Conservation (phyloP, 2,797 vertebrate genomes). For the Crocidura indochinensis region DNA sequence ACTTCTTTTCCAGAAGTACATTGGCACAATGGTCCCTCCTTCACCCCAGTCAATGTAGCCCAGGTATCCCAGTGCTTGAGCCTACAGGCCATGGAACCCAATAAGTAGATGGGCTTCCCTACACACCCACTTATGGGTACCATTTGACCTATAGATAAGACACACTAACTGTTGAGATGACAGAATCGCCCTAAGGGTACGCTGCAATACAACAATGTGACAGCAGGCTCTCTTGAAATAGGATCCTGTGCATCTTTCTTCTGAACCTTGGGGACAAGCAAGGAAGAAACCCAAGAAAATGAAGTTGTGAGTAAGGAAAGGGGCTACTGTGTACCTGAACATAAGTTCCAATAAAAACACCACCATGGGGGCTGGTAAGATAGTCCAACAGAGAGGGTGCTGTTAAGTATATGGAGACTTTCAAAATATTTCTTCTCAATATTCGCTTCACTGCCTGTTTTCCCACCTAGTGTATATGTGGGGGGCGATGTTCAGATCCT, state of each 20-base stretch:
- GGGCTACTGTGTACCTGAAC: not conserved
- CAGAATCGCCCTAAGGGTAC: not conserved
- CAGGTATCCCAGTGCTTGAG: not conserved
- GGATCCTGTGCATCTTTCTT: not conserved
- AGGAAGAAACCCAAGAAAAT: not conserved
- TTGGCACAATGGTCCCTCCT: not conserved
- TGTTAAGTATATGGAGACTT: too few relatives aligned
- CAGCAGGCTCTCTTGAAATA: not conserved
- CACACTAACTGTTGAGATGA: not conserved
- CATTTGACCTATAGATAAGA: not conserved
- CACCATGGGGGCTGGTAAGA: too few relatives aligned
- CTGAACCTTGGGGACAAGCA: not conserved
- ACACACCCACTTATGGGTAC: not conserved
- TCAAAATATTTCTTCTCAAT: too few relatives aligned
- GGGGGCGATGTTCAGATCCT: too few relatives aligned
- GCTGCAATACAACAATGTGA: not conserved
- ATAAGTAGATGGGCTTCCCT: not conserved
- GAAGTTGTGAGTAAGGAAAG: not conserved
- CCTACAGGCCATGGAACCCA: not conserved
- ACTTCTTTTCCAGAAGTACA: not conserved
- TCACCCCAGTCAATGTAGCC: not conserved
- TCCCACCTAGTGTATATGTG: too few relatives aligned
- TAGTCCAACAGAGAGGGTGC: too few relatives aligned
- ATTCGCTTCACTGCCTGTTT: too few relatives aligned
- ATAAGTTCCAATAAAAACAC: too few relatives aligned